phyloP scores from a whole-genome alignment of 2,888 invertebrate species.

The Drymonia ruficornis region DNA sequence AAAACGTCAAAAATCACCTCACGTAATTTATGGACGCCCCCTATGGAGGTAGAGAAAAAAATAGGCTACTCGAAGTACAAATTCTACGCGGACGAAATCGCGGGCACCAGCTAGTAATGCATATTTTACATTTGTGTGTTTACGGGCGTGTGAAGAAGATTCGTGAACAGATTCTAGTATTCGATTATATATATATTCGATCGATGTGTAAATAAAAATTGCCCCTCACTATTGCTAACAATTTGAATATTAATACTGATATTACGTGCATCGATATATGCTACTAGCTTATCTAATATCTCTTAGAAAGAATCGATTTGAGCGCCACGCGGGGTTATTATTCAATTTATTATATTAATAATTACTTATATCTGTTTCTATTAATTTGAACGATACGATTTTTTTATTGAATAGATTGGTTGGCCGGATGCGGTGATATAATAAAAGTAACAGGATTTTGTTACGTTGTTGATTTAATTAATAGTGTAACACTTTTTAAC shows the following conservation, averaged over 20 bases:
- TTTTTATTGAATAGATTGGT: slow-evolving; percentile 34
- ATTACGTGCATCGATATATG: slow-evolving; percentile 20
- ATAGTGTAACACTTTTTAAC: neutral
- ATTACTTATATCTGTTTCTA: slow-evolving; percentile 42
- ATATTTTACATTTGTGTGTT: too few relatives aligned
- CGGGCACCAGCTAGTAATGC: too few relatives aligned
- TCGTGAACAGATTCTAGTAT: neutral
- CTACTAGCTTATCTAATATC: slow-evolving; percentile 36
- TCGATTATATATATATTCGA: neutral
- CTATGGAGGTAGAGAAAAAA: too few relatives aligned
- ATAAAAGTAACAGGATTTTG: slow-evolving; percentile 33
- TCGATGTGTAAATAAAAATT: neutral
- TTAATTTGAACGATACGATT: slow-evolving; percentile 43
- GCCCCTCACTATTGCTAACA: slow-evolving; percentile 3
- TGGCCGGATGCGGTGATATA: slow-evolving; percentile 31
- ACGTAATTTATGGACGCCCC: too few relatives aligned
- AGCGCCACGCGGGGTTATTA: slow-evolving; percentile 23
- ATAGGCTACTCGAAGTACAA: too few relatives aligned
- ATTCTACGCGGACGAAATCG: too few relatives aligned
- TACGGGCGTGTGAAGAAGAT: too few relatives aligned
- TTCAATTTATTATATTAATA: slow-evolving; percentile 38
- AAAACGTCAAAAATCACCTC: too few relatives aligned
- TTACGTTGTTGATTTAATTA: slow-evolving; percentile 4
- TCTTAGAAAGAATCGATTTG: slow-evolving; percentile 34
- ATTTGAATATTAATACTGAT: slow-evolving; percentile 14